A percentile compares a stretch with the other conserved stretches of the same genome.
These are phyloP conservation scores for Cebidichthys violaceus DNA, from an alignment of 2,113 vertebrate species.

Conservation along the genomic window DNA sequence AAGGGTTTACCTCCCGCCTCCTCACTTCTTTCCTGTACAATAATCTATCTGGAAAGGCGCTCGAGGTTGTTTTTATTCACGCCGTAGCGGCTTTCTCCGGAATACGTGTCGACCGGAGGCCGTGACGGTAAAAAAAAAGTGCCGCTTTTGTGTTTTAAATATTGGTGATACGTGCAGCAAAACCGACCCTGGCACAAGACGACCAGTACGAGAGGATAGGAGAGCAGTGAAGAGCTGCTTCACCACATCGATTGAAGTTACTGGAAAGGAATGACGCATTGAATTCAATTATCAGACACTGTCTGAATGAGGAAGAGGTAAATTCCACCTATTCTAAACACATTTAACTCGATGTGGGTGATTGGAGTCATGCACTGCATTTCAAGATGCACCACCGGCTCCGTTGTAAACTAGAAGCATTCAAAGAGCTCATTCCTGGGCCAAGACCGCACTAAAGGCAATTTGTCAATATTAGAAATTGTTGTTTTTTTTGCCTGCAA, in stretches of 20 bases:
- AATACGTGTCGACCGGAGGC: conserved; percentile 8
- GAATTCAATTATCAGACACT: background rate
- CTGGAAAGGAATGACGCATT: background rate
- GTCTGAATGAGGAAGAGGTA: background rate
- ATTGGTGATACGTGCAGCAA: background rate
- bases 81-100: conserved; percentile 5
- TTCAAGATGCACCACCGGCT: background rate
- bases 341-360: background rate
- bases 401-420: background rate
- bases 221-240: background rate
- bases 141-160: conserved; percentile 2
- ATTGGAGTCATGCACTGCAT: background rate
- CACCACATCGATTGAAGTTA: background rate
- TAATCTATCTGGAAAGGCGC: conserved; percentile 17
- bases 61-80: conserved; percentile 48
- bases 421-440: background rate
- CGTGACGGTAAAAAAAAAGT: background rate
- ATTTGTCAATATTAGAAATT: background rate
- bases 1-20: conserved; percentile 38
- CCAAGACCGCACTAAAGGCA: background rate
- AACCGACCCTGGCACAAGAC: conserved; percentile 17
- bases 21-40: conserved; percentile 39
- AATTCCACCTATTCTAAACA: background rate
- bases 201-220: background rate
- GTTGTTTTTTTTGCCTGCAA: background rate